These are phyloP conservation scores for Rhinichthys osculus DNA, from an alignment of 2,797 vertebrate species.

Conservation along the genomic window DNA sequence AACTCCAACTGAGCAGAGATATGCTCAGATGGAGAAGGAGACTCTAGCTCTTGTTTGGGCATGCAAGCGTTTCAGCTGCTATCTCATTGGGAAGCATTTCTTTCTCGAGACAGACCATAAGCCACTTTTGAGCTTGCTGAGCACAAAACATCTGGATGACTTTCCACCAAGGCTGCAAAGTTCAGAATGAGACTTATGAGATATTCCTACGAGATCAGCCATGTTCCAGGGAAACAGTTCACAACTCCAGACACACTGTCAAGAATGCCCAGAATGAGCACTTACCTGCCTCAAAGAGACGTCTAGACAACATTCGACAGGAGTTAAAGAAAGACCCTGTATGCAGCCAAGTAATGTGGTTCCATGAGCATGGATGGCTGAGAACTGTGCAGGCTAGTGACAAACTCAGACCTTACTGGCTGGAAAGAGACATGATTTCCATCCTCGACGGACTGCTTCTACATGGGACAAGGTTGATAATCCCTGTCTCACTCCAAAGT, in stretches of 20 bases:
- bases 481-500: no score
- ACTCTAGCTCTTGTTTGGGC: no score
- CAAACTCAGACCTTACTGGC: conserved; percentile 1
- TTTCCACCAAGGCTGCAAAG: neutral
- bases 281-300: neutral
- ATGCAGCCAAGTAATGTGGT: conserved; percentile 1
- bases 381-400: neutral
- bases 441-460: neutral
- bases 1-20: neutral
- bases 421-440: neutral
- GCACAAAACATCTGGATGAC: no score
- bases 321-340: neutral
- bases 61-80: no score
- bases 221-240: neutral
- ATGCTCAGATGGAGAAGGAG: neutral
- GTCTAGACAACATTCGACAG: neutral
- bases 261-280: neutral
- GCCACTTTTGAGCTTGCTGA: no score
- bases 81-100: no score
- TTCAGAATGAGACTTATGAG: conserved; percentile 22
- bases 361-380: neutral
- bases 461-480: neutral
- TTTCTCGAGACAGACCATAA: no score
- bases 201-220: neutral
- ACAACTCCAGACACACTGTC: neutral